Evolutionary conservation across 2,113 vertebrate genomes (phyloP).

Genomic region (Pelusios castaneus): DNA sequence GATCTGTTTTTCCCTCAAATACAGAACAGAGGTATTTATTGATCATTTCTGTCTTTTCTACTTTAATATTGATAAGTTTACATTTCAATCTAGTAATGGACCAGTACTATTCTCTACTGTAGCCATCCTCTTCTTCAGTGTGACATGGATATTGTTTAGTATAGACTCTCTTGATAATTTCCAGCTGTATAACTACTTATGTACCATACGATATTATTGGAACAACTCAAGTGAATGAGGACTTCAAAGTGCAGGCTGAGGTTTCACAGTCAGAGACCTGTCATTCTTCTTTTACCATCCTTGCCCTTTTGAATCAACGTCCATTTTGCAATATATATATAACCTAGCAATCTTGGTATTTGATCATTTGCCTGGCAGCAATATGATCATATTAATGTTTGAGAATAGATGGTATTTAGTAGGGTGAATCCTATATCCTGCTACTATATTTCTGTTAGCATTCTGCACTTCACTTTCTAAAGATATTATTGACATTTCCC

Average conservation of each 20-base stretch:
- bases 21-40: not conserved
- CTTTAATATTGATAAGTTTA: not conserved
- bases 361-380: not conserved
- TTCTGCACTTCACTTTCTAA: conserved; percentile 57
- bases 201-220: not conserved
- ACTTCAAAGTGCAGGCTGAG: not conserved
- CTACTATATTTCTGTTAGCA: conserved; percentile 22
- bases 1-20: not conserved
- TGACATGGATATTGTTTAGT: not conserved
- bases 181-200: not conserved
- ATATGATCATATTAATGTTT: not conserved
- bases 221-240: fast-evolving
- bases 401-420: not conserved
- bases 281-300: not conserved
- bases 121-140: not conserved
- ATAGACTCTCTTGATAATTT: not conserved
- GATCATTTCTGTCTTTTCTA: not conserved
- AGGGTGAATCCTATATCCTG: not conserved
- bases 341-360: not conserved
- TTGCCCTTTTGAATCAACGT: not conserved
- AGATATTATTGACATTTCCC: conserved; percentile 67
- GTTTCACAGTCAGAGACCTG: fast-evolving
- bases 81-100: not conserved
- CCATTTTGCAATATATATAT: not conserved
- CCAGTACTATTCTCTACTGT: not conserved